Evolutionary conservation across 1,140 invertebrate species (phyloP), one percentile per base, ranked within the genome.

Genomic region (Cherax destructor): DNA sequence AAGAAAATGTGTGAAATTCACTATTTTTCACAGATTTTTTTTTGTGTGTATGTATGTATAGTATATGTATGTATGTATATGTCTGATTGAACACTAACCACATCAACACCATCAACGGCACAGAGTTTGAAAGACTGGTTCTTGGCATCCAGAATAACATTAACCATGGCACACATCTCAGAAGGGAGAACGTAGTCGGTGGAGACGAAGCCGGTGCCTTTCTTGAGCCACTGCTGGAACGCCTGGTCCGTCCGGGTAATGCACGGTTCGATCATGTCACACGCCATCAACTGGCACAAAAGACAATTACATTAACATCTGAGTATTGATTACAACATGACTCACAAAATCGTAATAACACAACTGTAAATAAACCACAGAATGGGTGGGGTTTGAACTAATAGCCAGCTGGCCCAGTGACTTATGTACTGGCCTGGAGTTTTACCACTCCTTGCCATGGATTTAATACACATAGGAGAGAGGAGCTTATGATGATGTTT

Each of bases 141-240:
- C 95, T 98, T 98, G 88, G 97, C 97, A 95, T 98, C 97, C 93
- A 98, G 96, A 92, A 99, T 98, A 91, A 99, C 99, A 95, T 99
- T 99, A 93, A 99, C 98, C 99, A 99, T 99, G 13, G 99, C 98
- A 95, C 99, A 99, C 95, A 99, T 98, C 96, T 99, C 99, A 10
- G 98, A 97, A 3, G 98, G 99, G 92, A 99, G 96, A 91, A 99
- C 98, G 95, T 99, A 99, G 95, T 99, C 99, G 56, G 98, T 99
- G 13, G 98, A 99, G 94, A 97, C 97, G 94, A 98, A 98, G 4
- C 98, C 98, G 72, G 99, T 97, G 81, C 98, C 98, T 95, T 99
- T 99, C 95, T 99, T 99, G 87, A 99, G 95, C 97, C 98, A 99
- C 24, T 96, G 96, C 95, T 99, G 97, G 95, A 97, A 97, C 41